phyloP scores from a whole-genome alignment of 2,888 invertebrate genomes.

The Hirtodrosophila alboralis region DNA sequence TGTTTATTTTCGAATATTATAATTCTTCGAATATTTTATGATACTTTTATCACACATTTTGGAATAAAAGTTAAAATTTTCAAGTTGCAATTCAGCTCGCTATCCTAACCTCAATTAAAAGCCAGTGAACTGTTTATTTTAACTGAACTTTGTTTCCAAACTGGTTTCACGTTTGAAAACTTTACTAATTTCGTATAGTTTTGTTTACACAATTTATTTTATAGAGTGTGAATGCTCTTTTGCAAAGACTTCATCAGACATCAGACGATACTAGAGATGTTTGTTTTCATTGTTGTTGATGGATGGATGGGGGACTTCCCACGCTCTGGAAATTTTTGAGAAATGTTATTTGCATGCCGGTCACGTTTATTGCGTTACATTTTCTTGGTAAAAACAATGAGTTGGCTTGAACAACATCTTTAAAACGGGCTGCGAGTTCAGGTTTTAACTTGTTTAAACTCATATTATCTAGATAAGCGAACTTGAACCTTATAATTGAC shows the following conservation, averaged over 20 bases:
- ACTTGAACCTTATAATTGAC: slow-evolving; percentile 46
- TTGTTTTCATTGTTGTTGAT: slow-evolving; percentile 9
- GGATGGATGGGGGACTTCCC: slow-evolving; percentile 35
- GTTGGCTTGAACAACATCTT: slow-evolving; percentile 14
- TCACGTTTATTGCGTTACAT: slow-evolving; percentile 29
- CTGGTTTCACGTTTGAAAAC: too few species aligned
- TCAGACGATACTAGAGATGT: background rate
- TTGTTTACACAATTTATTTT: slow-evolving; percentile 25
- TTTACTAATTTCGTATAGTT: slow-evolving; percentile 11
- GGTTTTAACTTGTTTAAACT: slow-evolving; percentile 17
- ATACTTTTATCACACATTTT: too few species aligned
- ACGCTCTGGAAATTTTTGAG: slow-evolving; percentile 48
- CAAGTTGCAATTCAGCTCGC: too few species aligned
- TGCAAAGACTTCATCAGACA: slow-evolving; percentile 2
- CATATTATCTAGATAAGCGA: slow-evolving; percentile 22
- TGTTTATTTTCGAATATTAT: too few species aligned
- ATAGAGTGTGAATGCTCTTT: slow-evolving; percentile 21
- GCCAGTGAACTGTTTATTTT: too few species aligned
- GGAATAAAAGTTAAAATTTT: too few species aligned
- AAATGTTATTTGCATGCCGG: slow-evolving; percentile 40
- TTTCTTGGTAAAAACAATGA: slow-evolving; percentile 10
- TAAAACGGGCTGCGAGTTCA: slow-evolving; percentile 8
- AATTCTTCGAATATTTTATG: too few species aligned
- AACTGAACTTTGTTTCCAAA: too few species aligned
- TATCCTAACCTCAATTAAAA: background rate